These are phyloP conservation scores for Chalcis sispes DNA, from an alignment of 2,888 invertebrate species.

Conservation along the genomic window DNA sequence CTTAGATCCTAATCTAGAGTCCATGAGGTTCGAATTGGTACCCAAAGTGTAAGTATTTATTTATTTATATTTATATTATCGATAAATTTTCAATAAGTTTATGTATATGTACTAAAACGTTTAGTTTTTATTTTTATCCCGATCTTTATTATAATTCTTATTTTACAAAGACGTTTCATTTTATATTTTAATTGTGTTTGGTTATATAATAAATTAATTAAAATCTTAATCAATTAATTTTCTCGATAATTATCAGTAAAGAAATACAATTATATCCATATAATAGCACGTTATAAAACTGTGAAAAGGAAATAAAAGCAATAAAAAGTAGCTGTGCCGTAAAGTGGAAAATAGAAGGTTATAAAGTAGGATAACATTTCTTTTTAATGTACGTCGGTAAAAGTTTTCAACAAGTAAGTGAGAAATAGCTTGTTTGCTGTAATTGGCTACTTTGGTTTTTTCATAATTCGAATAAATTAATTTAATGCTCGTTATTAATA, in stretches of 20 bases:
- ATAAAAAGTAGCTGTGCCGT: neutral
- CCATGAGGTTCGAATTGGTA: slow-evolving; percentile 99
- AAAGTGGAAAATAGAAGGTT: slow-evolving; percentile 30
- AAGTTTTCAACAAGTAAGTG: slow-evolving; percentile 14
- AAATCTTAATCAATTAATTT: neutral
- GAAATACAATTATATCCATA: slow-evolving; percentile 14
- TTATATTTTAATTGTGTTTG: too few species aligned
- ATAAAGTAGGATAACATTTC: slow-evolving; percentile 9
- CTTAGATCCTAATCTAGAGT: slow-evolving; percentile 96
- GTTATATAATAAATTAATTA: too few species aligned
- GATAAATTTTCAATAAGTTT: neutral
- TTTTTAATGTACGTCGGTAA: slow-evolving; percentile 16
- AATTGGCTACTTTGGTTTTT: too few species aligned
- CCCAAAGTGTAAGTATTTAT: slow-evolving; percentile 96
- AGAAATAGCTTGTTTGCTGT: too few species aligned
- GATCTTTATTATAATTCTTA: too few species aligned
- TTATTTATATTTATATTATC: neutral
- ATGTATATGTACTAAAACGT: too few species aligned
- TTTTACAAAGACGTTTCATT: too few species aligned
- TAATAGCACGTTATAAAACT: neutral
- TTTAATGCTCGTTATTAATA: too few species aligned
- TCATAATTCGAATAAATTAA: too few species aligned
- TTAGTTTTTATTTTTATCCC: too few species aligned
- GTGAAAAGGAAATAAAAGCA: slow-evolving; percentile 21
- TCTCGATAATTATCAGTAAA: neutral